A percentile compares a stretch with the other conserved stretches of the same genome.
Conservation (phyloP, 2,113 vertebrate genomes). For the Acrocephalus arundinaceus region DNA sequence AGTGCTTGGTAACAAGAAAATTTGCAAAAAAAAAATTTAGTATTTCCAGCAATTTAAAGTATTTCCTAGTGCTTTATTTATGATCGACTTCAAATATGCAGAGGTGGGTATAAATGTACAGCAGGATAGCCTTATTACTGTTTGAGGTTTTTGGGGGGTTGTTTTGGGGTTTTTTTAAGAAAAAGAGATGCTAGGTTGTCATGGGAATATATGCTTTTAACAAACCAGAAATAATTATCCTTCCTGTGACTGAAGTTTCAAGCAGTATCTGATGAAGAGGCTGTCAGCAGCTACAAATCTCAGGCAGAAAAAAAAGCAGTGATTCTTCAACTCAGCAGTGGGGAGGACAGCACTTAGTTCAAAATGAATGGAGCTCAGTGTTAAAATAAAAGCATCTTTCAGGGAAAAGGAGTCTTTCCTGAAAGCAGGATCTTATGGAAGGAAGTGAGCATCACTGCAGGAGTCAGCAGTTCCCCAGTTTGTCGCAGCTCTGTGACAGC, state of each 20-base stretch:
- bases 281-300: not conserved
- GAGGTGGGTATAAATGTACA: not conserved
- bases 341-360: not conserved
- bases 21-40: not conserved
- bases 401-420: not conserved
- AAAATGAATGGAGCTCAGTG: not conserved
- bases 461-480: not conserved
- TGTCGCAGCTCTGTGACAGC: not conserved
- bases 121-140: not conserved
- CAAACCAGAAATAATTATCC: not conserved
- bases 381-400: not conserved
- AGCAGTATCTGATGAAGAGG: not conserved
- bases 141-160: not conserved
- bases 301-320: not conserved
- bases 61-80: not conserved
- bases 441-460: not conserved
- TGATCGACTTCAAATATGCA: not conserved
- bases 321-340: not conserved
- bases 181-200: not conserved
- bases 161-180: not conserved
- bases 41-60: not conserved
- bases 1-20: not conserved
- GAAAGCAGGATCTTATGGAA: not conserved
- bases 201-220: not conserved
- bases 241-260: not conserved